Conservation (phyloP, 1,140 invertebrate species). For the Argopecten irradians region DNA sequence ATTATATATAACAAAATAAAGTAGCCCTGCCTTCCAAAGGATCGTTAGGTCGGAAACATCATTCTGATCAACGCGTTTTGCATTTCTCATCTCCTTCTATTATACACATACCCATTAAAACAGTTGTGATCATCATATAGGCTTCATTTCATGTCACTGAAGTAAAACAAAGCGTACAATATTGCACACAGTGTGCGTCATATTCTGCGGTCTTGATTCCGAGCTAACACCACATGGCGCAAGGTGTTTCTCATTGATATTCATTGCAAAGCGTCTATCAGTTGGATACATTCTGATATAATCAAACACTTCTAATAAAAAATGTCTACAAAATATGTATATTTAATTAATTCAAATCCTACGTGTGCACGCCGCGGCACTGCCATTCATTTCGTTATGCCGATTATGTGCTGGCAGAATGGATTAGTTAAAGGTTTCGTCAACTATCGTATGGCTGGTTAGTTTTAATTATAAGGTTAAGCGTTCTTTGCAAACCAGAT, state of each 20-base stretch:
- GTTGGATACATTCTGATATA: neutral
- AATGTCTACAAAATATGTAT: constrained; percentile 12
- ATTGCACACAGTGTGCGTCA: neutral
- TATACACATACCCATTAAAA: no score
- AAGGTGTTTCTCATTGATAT: neutral
- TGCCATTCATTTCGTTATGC: neutral
- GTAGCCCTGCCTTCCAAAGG: no score
- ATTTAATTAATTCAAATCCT: neutral
- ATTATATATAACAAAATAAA: no score
- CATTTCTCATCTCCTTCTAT: no score
- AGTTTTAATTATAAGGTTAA: neutral
- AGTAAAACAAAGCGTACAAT: no score
- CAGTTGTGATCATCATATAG: no score
- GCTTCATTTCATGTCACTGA: no score
- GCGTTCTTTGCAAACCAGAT: no score
- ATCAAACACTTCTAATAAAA: neutral
- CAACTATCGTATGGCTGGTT: neutral
- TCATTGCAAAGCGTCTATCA: neutral
- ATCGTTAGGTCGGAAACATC: no score
- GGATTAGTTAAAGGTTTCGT: neutral
- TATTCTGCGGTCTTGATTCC: neutral
- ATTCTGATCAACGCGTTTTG: no score
- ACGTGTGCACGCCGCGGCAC: neutral
- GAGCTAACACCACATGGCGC: neutral
- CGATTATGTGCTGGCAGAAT: neutral